phyloP scores from a whole-genome alignment of 64 coral and sea anemone genomes.

The Montipora cactus region DNA sequence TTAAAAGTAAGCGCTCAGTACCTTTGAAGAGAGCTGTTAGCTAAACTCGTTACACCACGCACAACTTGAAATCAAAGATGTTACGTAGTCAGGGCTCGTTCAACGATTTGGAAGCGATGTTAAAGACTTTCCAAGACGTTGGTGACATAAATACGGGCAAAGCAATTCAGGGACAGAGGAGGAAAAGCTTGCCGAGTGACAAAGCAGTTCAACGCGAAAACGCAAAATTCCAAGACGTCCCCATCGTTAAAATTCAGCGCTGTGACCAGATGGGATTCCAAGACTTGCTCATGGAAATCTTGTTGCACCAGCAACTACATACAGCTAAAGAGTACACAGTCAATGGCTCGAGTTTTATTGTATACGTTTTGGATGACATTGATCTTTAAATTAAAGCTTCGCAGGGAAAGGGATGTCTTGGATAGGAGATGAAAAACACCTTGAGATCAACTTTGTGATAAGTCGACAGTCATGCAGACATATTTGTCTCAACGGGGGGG shows the following conservation, averaged over 20 bases:
- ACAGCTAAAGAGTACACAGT: constrained; percentile 32
- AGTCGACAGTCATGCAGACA: too few relatives aligned
- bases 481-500: too few relatives aligned
- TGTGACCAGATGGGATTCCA: not conserved
- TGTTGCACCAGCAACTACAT: constrained; percentile 23
- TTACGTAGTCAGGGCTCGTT: not conserved
- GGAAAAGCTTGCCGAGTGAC: not conserved
- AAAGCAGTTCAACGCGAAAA: not conserved
- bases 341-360: not conserved
- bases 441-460: too few relatives aligned
- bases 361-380: constrained; percentile 25
- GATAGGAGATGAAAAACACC: too few relatives aligned
- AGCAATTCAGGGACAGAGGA: not conserved
- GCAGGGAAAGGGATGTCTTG: too few relatives aligned
- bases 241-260: not conserved
- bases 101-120: constrained; percentile 14
- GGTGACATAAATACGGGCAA: not conserved
- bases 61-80: not conserved
- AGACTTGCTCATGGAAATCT: constrained; percentile 44
- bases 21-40: not conserved
- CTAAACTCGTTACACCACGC: not conserved
- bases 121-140: not conserved
- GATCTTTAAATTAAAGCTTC: not conserved
- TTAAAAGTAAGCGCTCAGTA: not conserved
- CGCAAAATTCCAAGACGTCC: not conserved